Evolutionary conservation across 2,888 invertebrate genomes (phyloP).

Genomic region (Drosophila incognita): DNA sequence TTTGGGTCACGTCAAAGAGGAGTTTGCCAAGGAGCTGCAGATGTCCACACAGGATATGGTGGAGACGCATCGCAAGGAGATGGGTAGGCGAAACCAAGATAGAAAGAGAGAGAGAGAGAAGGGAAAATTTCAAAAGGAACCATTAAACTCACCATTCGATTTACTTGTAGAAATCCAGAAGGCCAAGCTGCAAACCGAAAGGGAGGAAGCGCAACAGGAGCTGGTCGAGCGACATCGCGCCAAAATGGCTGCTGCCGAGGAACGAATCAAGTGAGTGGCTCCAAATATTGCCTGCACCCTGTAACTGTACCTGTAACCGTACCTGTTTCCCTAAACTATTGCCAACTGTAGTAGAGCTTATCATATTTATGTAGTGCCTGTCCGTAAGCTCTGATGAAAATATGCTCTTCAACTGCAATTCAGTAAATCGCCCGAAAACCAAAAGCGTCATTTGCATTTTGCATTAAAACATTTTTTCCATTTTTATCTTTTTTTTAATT

Average conservation of each 20-base stretch:
- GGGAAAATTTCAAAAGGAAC: accelerated
- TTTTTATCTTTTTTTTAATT: no score
- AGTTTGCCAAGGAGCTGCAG: conserved; percentile 83
- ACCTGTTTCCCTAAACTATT: background rate
- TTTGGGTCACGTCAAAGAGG: conserved; percentile 84
- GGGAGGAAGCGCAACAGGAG: conserved; percentile 86
- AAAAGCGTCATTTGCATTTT: background rate
- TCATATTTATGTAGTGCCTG: conserved; percentile 10
- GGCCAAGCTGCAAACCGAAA: conserved; percentile 86
- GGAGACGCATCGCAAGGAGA: conserved; percentile 88
- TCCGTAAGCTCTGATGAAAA: background rate
- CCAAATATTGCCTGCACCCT: background rate
- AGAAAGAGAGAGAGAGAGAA: background rate
- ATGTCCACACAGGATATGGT: conserved; percentile 87
- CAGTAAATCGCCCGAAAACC: background rate
- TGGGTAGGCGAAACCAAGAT: conserved; percentile 86
- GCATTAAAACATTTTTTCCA: background rate
- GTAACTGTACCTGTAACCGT: background rate
- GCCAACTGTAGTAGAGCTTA: conserved; percentile 28
- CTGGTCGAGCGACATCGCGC: conserved; percentile 86
- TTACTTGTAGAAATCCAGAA: conserved; percentile 84
- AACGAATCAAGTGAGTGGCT: conserved; percentile 85
- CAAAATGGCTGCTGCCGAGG: conserved; percentile 83
- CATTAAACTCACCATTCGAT: background rate
- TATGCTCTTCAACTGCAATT: background rate